These are phyloP conservation scores for Progne subis DNA, from an alignment of 2,113 vertebrate genomes.

Conservation along the genomic window DNA sequence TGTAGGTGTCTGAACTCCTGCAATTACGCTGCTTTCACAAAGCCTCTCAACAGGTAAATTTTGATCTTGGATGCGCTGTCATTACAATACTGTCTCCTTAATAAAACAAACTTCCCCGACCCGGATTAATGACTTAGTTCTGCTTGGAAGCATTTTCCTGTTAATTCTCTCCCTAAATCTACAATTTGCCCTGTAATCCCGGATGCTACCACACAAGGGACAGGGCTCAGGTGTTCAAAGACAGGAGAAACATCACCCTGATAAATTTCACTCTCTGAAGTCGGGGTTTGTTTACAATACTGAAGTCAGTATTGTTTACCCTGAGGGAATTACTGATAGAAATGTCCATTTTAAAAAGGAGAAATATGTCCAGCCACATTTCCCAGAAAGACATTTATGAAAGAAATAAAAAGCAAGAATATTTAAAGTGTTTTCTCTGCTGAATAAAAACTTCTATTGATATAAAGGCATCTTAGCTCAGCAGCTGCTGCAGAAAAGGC, in stretches of 20 bases:
- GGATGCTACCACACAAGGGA: background rate
- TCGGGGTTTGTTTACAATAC: background rate
- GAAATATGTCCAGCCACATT: background rate
- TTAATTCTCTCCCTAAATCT: background rate
- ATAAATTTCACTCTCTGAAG: background rate
- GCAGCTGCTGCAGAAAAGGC: background rate
- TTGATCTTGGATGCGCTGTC: background rate
- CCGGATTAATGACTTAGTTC: constrained; percentile 30
- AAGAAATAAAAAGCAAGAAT: too few relatives aligned
- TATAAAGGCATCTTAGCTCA: background rate
- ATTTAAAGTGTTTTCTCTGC: background rate
- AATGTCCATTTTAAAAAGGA: background rate
- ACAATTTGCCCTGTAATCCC: background rate
- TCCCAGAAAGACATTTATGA: background rate
- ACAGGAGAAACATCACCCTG: background rate
- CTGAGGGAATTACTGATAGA: background rate
- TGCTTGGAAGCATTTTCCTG: background rate
- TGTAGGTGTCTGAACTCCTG: background rate
- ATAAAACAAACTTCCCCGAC: background rate
- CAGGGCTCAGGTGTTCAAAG: background rate
- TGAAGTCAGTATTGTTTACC: background rate
- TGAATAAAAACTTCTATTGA: background rate
- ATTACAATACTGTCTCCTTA: background rate
- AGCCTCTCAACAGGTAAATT: background rate
- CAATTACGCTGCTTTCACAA: background rate